These are phyloP conservation scores for Copidosoma floridanum DNA, from an alignment of 1,140 invertebrate species.

Conservation along the genomic window DNA sequence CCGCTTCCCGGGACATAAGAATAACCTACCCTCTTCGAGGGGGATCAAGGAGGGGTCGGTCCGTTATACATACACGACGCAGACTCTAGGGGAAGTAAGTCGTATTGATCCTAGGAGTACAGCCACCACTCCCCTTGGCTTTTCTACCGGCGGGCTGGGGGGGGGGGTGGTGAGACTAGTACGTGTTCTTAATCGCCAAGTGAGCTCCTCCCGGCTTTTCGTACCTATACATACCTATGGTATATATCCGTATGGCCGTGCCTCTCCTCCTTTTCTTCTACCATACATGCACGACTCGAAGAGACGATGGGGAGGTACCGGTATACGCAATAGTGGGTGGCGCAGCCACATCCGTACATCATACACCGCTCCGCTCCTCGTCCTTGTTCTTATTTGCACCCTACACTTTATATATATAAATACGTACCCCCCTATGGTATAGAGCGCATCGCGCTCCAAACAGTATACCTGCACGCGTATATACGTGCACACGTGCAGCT, in stretches of 20 bases:
- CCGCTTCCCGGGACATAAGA: slow-evolving; percentile 54
- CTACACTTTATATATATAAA: too few species aligned
- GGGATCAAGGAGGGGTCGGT: slow-evolving; percentile 5
- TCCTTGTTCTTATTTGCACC: slow-evolving; percentile 23
- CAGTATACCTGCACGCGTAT: not conserved
- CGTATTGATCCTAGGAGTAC: slow-evolving; percentile 54
- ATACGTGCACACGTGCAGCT: not conserved
- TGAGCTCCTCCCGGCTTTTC: slow-evolving; percentile 38
- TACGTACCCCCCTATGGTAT: too few species aligned
- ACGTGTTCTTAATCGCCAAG: slow-evolving; percentile 61
- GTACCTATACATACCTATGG: slow-evolving; percentile 1
- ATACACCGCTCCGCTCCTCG: too few species aligned
- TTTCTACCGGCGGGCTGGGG: not conserved
- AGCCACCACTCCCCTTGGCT: not conserved
- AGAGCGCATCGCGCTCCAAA: too few species aligned
- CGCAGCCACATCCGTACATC: too few species aligned
- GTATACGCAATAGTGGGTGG: too few species aligned
- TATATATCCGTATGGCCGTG: too few species aligned
- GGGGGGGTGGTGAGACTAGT: slow-evolving; percentile 46
- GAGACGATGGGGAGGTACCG: too few species aligned
- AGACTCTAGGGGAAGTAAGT: slow-evolving; percentile 54
- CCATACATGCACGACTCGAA: too few species aligned
- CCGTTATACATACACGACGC: too few species aligned
- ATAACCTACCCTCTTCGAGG: slow-evolving; percentile 40
- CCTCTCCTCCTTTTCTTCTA: too few species aligned